phyloP scores from a whole-genome alignment of 2,888 invertebrate genomes.

The Leptogaster cylindrica region DNA sequence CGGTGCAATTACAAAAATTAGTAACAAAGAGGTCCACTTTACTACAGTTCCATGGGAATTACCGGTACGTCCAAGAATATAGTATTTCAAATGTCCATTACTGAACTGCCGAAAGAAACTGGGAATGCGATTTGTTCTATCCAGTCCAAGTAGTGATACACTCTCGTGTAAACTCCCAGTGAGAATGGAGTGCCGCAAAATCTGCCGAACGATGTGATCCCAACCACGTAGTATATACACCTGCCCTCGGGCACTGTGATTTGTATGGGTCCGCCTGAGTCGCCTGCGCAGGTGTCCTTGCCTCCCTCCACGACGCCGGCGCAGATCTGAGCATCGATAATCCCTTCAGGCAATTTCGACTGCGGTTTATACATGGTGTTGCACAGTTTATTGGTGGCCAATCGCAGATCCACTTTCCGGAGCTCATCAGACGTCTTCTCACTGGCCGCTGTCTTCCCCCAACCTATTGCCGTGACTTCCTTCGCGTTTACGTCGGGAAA shows the following conservation, averaged over 20 bases:
- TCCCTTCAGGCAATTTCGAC: slow-evolving; percentile 57
- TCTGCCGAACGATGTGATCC: slow-evolving; percentile 61
- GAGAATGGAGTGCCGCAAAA: slow-evolving; percentile 58
- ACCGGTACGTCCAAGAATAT: too few species aligned
- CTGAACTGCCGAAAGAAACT: too few species aligned
- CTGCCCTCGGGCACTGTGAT: slow-evolving; percentile 55
- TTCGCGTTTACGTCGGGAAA: slow-evolving; percentile 48
- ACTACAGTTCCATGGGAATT: too few species aligned
- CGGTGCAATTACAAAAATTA: too few species aligned
- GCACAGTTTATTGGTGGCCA: slow-evolving; percentile 55
- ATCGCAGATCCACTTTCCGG: slow-evolving; percentile 58
- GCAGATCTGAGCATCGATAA: slow-evolving; percentile 60
- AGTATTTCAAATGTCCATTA: too few species aligned
- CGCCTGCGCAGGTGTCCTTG: slow-evolving; percentile 60
- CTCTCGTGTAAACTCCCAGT: slow-evolving; percentile 59
- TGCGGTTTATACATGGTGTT: slow-evolving; percentile 55
- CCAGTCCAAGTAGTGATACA: slow-evolving; percentile 59
- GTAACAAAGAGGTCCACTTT: too few species aligned
- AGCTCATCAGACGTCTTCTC: slow-evolving; percentile 58
- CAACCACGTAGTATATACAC: slow-evolving; percentile 59
- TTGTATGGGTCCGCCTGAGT: slow-evolving; percentile 61
- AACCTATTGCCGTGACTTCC: slow-evolving; percentile 57
- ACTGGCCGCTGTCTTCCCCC: slow-evolving; percentile 58
- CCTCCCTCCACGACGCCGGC: slow-evolving; percentile 58
- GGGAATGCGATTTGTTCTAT: slow-evolving; percentile 57